A percentile compares a stretch with the other conserved stretches of the same genome.
Evolutionary conservation across 1,140 invertebrate species (phyloP).

Genomic region (Hetaerina americana): DNA sequence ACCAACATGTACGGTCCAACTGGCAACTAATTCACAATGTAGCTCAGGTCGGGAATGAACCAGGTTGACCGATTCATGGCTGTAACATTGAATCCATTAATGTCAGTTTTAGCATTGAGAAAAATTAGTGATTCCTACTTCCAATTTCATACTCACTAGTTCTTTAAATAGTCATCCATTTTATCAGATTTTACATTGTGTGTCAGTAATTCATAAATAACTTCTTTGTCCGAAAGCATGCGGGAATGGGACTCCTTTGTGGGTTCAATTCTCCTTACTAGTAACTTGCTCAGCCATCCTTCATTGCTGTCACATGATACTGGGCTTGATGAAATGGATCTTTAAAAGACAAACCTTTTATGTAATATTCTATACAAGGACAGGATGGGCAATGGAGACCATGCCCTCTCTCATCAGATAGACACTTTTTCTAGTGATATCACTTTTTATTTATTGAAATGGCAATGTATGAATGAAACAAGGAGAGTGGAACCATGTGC

Average conservation of each 20-base stretch:
- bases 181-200: constrained; percentile 85
- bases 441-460: no score
- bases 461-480: no score
- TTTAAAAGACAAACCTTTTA: no score
- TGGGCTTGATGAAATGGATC: not conserved
- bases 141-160: constrained; percentile 70
- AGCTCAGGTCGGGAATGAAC: constrained; percentile 53
- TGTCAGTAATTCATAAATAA: constrained; percentile 86
- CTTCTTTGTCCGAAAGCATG: constrained; percentile 87
- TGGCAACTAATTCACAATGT: constrained; percentile 62
- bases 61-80: constrained; percentile 65
- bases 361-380: no score
- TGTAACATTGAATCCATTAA: constrained; percentile 29
- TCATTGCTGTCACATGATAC: constrained; percentile 32
- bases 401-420: no score
- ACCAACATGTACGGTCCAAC: constrained; percentile 87
- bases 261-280: constrained; percentile 82
- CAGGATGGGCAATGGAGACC: no score
- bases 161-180: constrained; percentile 69
- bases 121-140: constrained; percentile 4
- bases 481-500: no score
- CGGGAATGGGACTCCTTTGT: constrained; percentile 91
- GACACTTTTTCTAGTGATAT: no score
- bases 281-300: constrained; percentile 78
- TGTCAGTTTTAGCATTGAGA: not conserved